Base-by-base conservation (phyloP, 2,113 vertebrate species). In the Lophura nycthemera region DNA sequence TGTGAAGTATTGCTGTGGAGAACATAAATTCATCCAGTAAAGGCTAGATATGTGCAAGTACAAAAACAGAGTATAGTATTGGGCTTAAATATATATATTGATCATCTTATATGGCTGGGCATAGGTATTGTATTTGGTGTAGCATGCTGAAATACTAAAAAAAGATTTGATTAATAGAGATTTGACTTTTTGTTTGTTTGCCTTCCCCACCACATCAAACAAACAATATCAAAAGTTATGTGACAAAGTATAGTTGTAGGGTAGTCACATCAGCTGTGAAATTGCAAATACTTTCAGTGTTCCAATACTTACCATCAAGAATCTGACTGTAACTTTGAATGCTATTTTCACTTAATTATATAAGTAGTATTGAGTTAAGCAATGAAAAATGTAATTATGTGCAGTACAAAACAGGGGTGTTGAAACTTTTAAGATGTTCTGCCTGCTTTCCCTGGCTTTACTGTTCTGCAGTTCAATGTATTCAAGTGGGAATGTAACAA, bases 181-280 rank as follows among this genome's bases (percentile, higher is more conserved):
- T 60, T 81, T 83, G 12, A 22, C 13, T 40, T 42, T 50, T 83
- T 57, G 6, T 88, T 59, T 88, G 42, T 27, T 73, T 48, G 34
- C 67, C 86, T 89, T 80, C 18, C n/a, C 6, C 40, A 76, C 24
- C 3, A 70, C 83, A 85, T 59, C 13, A 92, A 80, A 30, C 0
- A 48, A 25, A 25, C 50, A 50, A 34, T 43, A 32, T 17, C 29
- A 69, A 40, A 47, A 60, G 59, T 79, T 72, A 64, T 3, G 2
- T 65, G 40, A 88, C 11, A 60, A 88, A 94, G 86, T 45, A 88
- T 71, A 71, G 72, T 89, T 87, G 57, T 69, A 22, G 15, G 71
- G 14, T 88, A 90, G 90, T 93, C 64, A 54, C 50, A 56, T 25
- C 29, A 82, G 10, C 63, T 72, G 57, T 71, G 73, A 92, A 72